A percentile compares a stretch with the other conserved stretches of the same genome.
Evolutionary conservation across 2,888 invertebrate genomes (phyloP).

Genomic region (Adineta ricciae): DNA sequence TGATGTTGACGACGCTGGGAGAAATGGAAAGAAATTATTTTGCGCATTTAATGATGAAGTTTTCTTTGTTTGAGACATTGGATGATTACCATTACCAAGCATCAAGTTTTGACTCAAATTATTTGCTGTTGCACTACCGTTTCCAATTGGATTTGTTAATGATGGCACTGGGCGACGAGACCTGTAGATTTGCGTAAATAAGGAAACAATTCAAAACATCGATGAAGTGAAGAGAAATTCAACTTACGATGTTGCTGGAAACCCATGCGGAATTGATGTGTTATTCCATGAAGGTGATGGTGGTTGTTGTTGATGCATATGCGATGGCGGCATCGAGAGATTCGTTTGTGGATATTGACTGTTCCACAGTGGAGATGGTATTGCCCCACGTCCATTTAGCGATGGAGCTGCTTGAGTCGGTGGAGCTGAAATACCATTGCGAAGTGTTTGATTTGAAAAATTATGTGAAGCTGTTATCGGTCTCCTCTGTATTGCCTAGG

Average conservation of each 20-base stretch:
- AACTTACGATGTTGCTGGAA: slow-evolving; percentile 4
- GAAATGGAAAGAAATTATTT: slow-evolving; percentile 17
- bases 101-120: background rate
- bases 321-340: slow-evolving; percentile 3
- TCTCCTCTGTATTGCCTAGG: background rate
- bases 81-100: background rate
- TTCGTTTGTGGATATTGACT: background rate
- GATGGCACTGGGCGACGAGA: slow-evolving; percentile 18
- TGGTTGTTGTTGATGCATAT: slow-evolving; percentile 13
- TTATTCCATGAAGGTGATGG: background rate
- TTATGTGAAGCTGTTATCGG: slow-evolving; percentile 1
- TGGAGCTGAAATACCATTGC: background rate
- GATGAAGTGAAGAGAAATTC: background rate
- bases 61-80: background rate
- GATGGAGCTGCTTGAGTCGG: background rate
- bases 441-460: background rate
- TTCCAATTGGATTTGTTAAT: background rate
- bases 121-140: background rate
- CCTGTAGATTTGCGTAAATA: background rate
- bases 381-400: background rate
- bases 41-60: background rate
- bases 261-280: background rate
- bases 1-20: background rate
- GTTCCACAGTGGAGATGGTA: slow-evolving; percentile 9
- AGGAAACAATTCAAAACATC: background rate